Conservation (phyloP, 1,140 invertebrate genomes). For the Melipona quadrifasciata region DNA sequence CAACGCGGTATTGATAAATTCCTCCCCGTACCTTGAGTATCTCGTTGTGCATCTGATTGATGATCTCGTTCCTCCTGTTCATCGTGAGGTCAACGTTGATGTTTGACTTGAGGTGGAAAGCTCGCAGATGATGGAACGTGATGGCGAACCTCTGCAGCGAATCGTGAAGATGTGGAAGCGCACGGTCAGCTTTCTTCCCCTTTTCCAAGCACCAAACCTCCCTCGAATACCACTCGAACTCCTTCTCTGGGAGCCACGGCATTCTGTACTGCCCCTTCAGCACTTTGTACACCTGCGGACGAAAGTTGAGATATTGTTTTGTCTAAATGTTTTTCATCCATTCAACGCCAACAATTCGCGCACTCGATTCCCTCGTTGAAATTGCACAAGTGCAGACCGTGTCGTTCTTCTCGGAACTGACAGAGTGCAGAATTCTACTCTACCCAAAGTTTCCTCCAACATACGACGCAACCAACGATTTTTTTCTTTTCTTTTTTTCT, state of each 20-base stretch:
- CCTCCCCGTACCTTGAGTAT: conserved; percentile 72
- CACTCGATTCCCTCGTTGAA: not conserved
- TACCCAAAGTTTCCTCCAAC: no score
- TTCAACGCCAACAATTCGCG: not conserved
- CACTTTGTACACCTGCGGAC: conserved; percentile 76
- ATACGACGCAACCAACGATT: no score
- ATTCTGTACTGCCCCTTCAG: conserved; percentile 76
- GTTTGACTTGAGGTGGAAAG: conserved; percentile 71
- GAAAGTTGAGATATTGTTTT: conserved; percentile 70
- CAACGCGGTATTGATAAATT: not conserved
- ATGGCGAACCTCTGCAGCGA: conserved; percentile 80
- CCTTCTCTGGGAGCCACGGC: conserved; percentile 79
- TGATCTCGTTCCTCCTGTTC: conserved; percentile 71
- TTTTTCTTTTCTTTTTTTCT: no score
- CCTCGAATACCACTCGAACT: conserved; percentile 77
- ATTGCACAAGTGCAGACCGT: conserved; percentile 1
- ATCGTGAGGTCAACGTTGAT: conserved; percentile 71
- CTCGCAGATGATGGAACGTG: conserved; percentile 75
- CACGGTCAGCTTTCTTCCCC: conserved; percentile 76
- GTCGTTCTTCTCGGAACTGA: conserved; percentile 3
- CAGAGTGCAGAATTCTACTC: not conserved
- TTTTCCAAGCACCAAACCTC: conserved; percentile 78
- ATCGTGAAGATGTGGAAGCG: conserved; percentile 77
- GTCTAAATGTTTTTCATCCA: conserved; percentile 34
- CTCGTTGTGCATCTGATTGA: conserved; percentile 76